Evolutionary conservation across 1,140 invertebrate species (phyloP).

Genomic region (Sesamia nonagrioides): DNA sequence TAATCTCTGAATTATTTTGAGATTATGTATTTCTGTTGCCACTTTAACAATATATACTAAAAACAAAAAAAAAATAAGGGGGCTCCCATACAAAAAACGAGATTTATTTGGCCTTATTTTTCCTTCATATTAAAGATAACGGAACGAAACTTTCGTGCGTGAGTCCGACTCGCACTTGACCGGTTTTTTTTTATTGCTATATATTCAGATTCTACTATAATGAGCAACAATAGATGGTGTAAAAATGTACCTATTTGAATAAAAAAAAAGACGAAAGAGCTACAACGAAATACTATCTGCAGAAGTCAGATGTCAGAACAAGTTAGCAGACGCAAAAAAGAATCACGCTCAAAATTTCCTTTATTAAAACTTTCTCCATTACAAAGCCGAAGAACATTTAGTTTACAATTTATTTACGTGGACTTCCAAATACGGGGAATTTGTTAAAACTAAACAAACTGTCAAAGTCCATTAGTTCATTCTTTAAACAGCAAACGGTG

Average conservation of each 20-base stretch:
- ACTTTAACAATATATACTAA: too few relatives aligned
- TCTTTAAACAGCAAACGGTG: constrained; percentile 60
- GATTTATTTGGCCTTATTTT: too few relatives aligned
- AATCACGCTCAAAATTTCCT: neutral
- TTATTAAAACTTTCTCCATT: constrained; percentile 40
- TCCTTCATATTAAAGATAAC: too few relatives aligned
- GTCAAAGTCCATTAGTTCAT: constrained; percentile 59
- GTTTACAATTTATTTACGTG: constrained; percentile 31
- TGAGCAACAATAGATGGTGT: too few relatives aligned
- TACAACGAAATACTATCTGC: neutral
- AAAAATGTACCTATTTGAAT: neutral
- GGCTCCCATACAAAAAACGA: too few relatives aligned
- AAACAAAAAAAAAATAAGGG: too few relatives aligned
- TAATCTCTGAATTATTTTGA: too few relatives aligned
- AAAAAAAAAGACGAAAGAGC: neutral
- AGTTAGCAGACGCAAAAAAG: constrained; percentile 12
- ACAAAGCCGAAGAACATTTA: constrained; percentile 33
- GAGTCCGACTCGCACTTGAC: too few relatives aligned
- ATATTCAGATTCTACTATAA: too few relatives aligned
- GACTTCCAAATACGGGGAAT: neutral
- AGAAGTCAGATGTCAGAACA: constrained; percentile 16
- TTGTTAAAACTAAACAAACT: constrained; percentile 52
- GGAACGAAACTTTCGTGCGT: too few relatives aligned
- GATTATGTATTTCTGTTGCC: too few relatives aligned
- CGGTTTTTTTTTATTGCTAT: too few relatives aligned